Evolutionary conservation across 2,888 invertebrate genomes (phyloP), one percentile per base, ranked within the genome.

Genomic region (Cephalotes varians): DNA sequence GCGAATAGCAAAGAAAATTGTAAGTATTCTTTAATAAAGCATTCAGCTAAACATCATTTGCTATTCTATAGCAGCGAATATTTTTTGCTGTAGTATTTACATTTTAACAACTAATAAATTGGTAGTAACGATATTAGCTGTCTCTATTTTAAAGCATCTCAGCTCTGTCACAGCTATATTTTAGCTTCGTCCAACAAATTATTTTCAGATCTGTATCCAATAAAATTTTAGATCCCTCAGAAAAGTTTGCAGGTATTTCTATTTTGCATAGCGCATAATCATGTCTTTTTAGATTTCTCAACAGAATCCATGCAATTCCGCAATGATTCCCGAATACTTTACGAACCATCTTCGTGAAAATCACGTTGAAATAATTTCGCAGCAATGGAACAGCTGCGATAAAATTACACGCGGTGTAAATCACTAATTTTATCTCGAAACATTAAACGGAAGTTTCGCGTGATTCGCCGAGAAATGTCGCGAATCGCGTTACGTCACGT

Each of bases 361-460:
- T 47, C 15, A 37, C 51, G 5, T n/a, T 12, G 28, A 73, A 65
- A 67, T 51, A 76, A 54, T 65, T 51, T 67, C 47, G 2, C 15
- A 9, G 25, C 28, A 7, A 12, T 28, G 37, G 2, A 51, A 21
- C n/a, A 12, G 31, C 44, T 2, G 44, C 21, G 31, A 44, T 56
- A 44, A 67, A 67, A 67, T 64, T 31, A 18, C 31, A 10, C 44
- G 25, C 40, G 15, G 40, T 51, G 56, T 18, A 58, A 79, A 79
- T 69, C 77, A 25, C 31, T 47, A 12, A 79, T 79, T 79, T 79
- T 47, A 58, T 58, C 58, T 69, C 31, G 56, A 44, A 21, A 79
- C 71, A 79, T 79, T 79, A 58, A 79, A 79, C 71, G 25, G 28
- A 65, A 76, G 51, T 37, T 74, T 60, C 40, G 21, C 71, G 71